A percentile compares a stretch with the other conserved stretches of the same genome.
phyloP scores from a whole-genome alignment of 2,113 vertebrate genomes.

The Porphyrio hochstetteri region DNA sequence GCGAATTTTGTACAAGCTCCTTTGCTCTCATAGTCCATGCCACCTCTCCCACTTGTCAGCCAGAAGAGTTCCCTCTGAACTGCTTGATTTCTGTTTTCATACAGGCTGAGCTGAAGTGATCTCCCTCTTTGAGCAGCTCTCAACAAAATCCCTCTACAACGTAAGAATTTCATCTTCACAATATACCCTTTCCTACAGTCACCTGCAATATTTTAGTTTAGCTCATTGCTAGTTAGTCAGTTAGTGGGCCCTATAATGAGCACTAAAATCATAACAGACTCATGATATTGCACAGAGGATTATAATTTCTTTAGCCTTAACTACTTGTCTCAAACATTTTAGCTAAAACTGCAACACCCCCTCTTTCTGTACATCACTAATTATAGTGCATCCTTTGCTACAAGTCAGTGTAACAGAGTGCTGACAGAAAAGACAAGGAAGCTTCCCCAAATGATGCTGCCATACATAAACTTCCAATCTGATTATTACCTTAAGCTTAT shows the following conservation, averaged over 20 bases:
- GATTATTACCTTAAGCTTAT: not conserved
- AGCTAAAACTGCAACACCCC: not conserved
- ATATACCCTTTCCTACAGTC: not conserved
- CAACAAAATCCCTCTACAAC: not conserved
- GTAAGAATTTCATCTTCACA: not conserved
- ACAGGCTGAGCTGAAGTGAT: not conserved
- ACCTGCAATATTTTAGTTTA: not conserved
- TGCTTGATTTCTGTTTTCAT: not conserved
- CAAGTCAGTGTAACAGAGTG: not conserved
- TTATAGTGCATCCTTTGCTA: not conserved
- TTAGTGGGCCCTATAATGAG: not conserved
- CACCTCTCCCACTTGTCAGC: not conserved
- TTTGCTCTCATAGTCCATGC: not conserved
- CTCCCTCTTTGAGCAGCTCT: not conserved
- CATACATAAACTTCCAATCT: not conserved
- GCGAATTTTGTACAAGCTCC: not conserved
- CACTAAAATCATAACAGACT: not conserved
- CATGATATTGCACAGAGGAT: not conserved
- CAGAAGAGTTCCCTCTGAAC: not conserved
- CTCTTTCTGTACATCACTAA: not conserved
- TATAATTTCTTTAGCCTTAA: not conserved
- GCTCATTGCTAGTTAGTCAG: not conserved
- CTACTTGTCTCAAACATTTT: not conserved
- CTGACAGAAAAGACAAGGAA: not conserved
- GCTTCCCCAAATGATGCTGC: not conserved